Evolutionary conservation across 2,797 vertebrate species (phyloP).

Genomic region (Enteromius fasciolatus): DNA sequence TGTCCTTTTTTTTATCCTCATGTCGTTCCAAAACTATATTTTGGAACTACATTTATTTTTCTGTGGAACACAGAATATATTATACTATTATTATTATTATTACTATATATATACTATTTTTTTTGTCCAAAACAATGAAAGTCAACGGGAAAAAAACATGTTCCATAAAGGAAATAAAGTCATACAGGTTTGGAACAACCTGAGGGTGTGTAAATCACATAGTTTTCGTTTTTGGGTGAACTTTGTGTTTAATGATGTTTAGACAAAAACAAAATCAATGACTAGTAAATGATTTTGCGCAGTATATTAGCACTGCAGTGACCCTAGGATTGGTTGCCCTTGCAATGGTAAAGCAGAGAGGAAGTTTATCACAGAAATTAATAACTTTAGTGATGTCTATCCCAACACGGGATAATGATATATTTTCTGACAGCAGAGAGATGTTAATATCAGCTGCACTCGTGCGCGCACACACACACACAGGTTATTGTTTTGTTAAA

Average conservation of each 20-base stretch:
- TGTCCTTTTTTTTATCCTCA: background rate
- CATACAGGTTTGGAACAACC: background rate
- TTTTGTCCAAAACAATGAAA: too few relatives aligned
- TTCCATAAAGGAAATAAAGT: background rate
- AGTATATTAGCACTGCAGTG: background rate
- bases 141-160: background rate
- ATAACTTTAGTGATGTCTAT: background rate
- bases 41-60: too few relatives aligned
- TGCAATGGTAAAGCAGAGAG: background rate
- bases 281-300: background rate
- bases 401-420: background rate
- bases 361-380: background rate
- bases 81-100: too few relatives aligned
- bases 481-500: background rate
- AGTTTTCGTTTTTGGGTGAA: background rate
- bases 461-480: conserved; percentile 1
- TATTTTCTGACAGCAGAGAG: background rate
- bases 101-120: too few relatives aligned
- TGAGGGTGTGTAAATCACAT: background rate
- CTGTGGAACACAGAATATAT: background rate
- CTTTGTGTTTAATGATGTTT: background rate
- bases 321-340: background rate
- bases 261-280: background rate
- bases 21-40: background rate
- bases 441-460: background rate